phyloP scores from a whole-genome alignment of 2,797 vertebrate genomes.

The Hybognathus amarus region DNA sequence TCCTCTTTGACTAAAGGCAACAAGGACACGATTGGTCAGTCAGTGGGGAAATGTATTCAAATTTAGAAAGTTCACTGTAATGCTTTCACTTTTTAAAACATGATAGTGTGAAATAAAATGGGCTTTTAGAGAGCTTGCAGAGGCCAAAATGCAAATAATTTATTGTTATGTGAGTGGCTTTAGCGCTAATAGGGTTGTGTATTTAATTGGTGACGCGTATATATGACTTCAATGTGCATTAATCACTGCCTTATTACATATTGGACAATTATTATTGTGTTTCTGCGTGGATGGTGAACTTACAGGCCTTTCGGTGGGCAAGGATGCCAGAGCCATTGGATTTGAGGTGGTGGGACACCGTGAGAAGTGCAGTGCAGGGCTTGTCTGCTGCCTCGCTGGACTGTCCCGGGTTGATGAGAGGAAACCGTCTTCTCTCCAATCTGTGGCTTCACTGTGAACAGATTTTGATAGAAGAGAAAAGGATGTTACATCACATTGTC shows the following conservation, averaged over 20 bases:
- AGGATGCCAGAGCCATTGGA: conserved; percentile 91
- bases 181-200: neutral
- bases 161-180: neutral
- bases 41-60: conserved; percentile 11
- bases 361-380: conserved; percentile 87
- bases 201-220: neutral
- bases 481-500: neutral
- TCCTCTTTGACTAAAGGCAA: conserved; percentile 23
- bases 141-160: neutral
- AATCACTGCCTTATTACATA: neutral
- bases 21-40: neutral
- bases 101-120: neutral
- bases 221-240: neutral
- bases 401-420: conserved; percentile 79
- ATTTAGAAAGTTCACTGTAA: conserved; percentile 31
- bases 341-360: conserved; percentile 85
- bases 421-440: conserved; percentile 92
- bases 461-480: neutral
- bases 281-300: conserved; percentile 61
- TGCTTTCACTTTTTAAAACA: conserved; percentile 42
- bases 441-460: conserved; percentile 86
- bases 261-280: neutral
- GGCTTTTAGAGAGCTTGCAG: neutral
- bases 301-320: conserved; percentile 90
- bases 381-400: conserved; percentile 83